phyloP scores from a whole-genome alignment of 2,113 vertebrate genomes.

The Odobenus rosmarus region DNA sequence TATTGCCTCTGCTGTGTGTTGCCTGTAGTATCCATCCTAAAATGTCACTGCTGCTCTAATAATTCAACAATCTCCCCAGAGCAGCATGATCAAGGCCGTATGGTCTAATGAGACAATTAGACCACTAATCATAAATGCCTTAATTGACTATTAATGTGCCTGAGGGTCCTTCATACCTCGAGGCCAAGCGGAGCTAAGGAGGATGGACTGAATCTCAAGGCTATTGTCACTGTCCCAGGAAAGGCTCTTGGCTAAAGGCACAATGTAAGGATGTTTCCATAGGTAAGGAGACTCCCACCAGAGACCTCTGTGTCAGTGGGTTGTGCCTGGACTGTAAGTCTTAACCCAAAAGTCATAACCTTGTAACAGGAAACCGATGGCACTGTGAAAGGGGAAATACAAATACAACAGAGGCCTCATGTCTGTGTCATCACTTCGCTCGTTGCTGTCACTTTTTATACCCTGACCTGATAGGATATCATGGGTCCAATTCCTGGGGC shows the following conservation, averaged over 20 bases:
- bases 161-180: not conserved
- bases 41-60: not conserved
- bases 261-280: not conserved
- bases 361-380: not conserved
- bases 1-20: not conserved
- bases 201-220: not conserved
- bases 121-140: not conserved
- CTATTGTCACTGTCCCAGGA: not conserved
- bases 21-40: not conserved
- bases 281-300: not conserved
- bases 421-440: not conserved
- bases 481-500: not conserved
- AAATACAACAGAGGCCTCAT: not conserved
- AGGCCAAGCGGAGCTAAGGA: not conserved
- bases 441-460: not conserved
- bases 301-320: not conserved
- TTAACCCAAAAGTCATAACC: not conserved
- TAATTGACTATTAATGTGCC: not conserved
- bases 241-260: not conserved
- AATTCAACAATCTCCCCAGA: not conserved
- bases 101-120: not conserved
- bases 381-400: not conserved
- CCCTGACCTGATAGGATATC: not conserved
- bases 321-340: not conserved
- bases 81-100: not conserved